A percentile compares a stretch with the other conserved stretches of the same genome.
These are phyloP conservation scores for Agrotis exclamationis DNA, from an alignment of 2,888 invertebrate genomes.

Conservation along the genomic window DNA sequence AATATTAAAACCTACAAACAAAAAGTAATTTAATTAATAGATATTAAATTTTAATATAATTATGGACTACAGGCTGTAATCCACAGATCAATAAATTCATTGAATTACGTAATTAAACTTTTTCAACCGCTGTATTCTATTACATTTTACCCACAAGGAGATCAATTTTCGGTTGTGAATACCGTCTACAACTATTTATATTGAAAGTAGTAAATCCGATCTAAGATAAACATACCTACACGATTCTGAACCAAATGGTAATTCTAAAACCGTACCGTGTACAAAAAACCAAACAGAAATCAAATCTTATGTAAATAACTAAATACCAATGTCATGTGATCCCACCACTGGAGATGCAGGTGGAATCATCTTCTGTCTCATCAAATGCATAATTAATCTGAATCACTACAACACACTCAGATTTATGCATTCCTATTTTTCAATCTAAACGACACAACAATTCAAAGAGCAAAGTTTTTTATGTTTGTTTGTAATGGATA, in stretches of 20 bases:
- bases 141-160: conserved; percentile 25
- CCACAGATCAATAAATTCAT: background rate
- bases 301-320: background rate
- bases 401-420: conserved; percentile 65
- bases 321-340: background rate
- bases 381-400: conserved; percentile 73
- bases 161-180: conserved; percentile 50
- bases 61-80: background rate
- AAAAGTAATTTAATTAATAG: no score
- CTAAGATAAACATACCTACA: conserved; percentile 43
- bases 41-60: no score
- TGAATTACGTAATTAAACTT: conserved; percentile 3
- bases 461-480: no score
- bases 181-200: conserved; percentile 29
- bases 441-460: no score
- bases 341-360: conserved; percentile 65
- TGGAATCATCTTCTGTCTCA: background rate
- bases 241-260: conserved; percentile 16
- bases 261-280: conserved; percentile 48
- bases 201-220: conserved; percentile 37
- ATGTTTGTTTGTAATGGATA: no score
- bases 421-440: conserved; percentile 8
- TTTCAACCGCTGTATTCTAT: conserved; percentile 11
- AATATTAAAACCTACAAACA: conserved; percentile 38
- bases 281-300: conserved; percentile 24